These are phyloP conservation scores for Anneissia japonica DNA, from an alignment of 35 echinoderm and acorn worm species.

Conservation along the genomic window DNA sequence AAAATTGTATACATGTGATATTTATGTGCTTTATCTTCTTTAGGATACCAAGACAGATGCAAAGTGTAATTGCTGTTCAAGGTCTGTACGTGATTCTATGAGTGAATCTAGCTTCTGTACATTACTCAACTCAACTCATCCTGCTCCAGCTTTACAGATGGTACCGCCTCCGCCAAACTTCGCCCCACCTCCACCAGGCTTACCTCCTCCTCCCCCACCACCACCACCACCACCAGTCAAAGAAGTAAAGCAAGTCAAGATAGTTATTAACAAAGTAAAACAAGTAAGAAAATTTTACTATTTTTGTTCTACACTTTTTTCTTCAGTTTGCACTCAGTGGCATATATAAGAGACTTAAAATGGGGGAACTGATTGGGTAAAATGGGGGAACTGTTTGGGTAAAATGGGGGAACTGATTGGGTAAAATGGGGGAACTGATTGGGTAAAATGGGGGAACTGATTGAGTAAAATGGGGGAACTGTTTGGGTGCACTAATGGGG, in stretches of 20 bases:
- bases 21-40: neutral
- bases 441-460: no score
- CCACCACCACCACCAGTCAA: slow-evolving; percentile 4
- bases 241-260: neutral
- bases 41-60: neutral
- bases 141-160: neutral
- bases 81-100: neutral
- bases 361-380: no score
- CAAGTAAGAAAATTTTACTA: neutral
- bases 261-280: neutral
- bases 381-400: no score
- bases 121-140: neutral
- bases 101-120: neutral
- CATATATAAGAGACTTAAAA: no score
- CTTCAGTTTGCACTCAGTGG: no score
- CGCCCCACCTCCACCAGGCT: neutral
- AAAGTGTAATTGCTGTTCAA: neutral
- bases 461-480: no score
- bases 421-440: no score
- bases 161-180: neutral
- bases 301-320: no score
- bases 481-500: no score
- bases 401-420: no score
- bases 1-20: no score
- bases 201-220: slow-evolving; percentile 1